Evolutionary conservation across 2,888 invertebrate genomes (phyloP), one percentile per base, ranked within the genome.

Genomic region (Stegana nigrithorax): DNA sequence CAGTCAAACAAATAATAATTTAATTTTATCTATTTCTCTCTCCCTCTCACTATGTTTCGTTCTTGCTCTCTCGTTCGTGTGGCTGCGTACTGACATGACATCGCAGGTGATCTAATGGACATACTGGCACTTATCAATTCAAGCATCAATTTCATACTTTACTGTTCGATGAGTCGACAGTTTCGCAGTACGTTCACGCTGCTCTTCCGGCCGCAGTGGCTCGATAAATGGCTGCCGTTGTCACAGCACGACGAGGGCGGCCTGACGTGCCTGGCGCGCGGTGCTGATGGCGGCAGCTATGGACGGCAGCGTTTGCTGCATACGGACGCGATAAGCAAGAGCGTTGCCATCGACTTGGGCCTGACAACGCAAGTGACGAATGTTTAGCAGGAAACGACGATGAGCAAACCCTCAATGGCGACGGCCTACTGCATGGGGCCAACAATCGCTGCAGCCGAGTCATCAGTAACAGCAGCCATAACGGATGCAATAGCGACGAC

Each of bases 91-190:
- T n/a, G n/a, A n/a, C n/a, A n/a, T 6, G 23, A 23, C 8, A 21
- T 10, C 21, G 17, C 87, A 91, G 91, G 91, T 73, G 96, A 97
- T 82, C 87, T 96, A 71, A 92, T 96, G 91, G 96, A 97, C 85
- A 89, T 96, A 64, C 88, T 95, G 86, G 96, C 97, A 27, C 88
- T 97, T 71, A 91, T 95, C 78, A 97, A 97, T 82, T 95, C 95
- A 44, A 93, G 95, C 42, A 93, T 97, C 75, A 97, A 97, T 87
- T 97, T 97, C 86, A 93, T 96, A 69, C 89, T 97, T 60, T 97
- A 97, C 87, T 97, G 96, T 87, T 91, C 94, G 73, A 97, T 97
- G 97, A 95, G 95, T 71, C 89, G 93, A 21, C 96, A 96, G 87
- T 97, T 97, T 86, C 90, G 97, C 10, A 89, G 89, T 68, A 93